Evolutionary conservation across 2,888 invertebrate genomes (phyloP), one percentile per base, ranked within the genome.

Genomic region (Nebria brevicollis): DNA sequence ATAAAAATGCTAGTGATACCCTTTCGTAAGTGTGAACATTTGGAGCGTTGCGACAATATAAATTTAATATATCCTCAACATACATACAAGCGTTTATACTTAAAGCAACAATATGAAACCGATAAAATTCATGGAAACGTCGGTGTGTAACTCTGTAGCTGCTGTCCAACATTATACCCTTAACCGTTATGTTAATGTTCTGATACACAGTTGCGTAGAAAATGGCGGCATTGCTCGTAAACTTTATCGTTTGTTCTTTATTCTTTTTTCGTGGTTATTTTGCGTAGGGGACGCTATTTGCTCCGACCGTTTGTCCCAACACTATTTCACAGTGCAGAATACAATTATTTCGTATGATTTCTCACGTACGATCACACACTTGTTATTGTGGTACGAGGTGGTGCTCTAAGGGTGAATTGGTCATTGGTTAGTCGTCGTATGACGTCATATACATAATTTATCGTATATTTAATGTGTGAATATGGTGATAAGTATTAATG

Each of bases 191-290:
- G 73, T 73, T 73, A 73, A 73, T 73, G 42, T 73, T 11, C 10
- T 73, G 54, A 54, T 13, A 54, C 54, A 54, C 54, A 54, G 54
- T 54, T 41, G 15, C 15, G 43, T 41, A 42, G 15, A 73, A 73
- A 73, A 73, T 73, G 73, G 73, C 73, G 73, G 54, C 43, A 73
- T 11, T 43, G 73, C 2, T 73, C 73, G 42, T 73, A 73, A 73
- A 73, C 73, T 41, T 73, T 73, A 73, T 73, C 73, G 73, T 73
- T 34, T 42, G 41, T 73, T 73, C 73, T 73, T 34, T 73, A 73
- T 73, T 73, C 42, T 41, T 41, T 72, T 73, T 73, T 42, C n/a
- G 73, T 43, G 43, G 73, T 43, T 43, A 73, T 43, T 73, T 43
- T 41, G n/a, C 13, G 15, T n/a, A 73, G 73, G 73, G 73, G 41